phyloP scores from a whole-genome alignment of 2,888 invertebrate species.

The Cynaeus angustus region DNA sequence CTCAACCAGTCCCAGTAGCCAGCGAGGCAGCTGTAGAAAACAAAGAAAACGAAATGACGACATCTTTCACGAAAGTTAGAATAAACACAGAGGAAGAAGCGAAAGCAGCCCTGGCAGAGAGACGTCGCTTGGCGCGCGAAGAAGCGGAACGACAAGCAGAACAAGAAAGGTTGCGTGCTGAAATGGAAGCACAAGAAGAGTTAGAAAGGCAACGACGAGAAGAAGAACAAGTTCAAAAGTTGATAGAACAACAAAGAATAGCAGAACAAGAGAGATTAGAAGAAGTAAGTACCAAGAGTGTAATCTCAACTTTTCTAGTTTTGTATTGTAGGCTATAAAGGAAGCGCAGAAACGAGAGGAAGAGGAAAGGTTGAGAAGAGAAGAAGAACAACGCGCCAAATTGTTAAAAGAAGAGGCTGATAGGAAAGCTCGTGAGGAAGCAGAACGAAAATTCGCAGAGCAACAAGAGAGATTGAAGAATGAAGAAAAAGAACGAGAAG shows the following conservation, averaged over 20 bases:
- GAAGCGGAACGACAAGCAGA: slow-evolving; percentile 94
- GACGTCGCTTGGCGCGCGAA: slow-evolving; percentile 89
- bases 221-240: slow-evolving; percentile 86
- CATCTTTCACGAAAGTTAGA: slow-evolving; percentile 80
- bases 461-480: slow-evolving; percentile 87
- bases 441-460: slow-evolving; percentile 87
- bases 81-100: slow-evolving; percentile 95
- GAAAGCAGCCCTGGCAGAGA: slow-evolving; percentile 93
- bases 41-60: slow-evolving; percentile 69
- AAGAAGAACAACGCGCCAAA: slow-evolving; percentile 78
- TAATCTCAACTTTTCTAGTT: slow-evolving; percentile 1
- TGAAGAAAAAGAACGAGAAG: slow-evolving; percentile 92
- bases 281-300: slow-evolving; percentile 77
- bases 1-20: slow-evolving; percentile 27
- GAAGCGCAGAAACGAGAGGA: slow-evolving; percentile 85
- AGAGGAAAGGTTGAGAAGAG: slow-evolving; percentile 83
- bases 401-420: slow-evolving; percentile 85
- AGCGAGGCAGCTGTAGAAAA: slow-evolving; percentile 42
- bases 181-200: slow-evolving; percentile 84
- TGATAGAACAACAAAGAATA: slow-evolving; percentile 86
- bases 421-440: slow-evolving; percentile 87
- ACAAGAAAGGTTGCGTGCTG: slow-evolving; percentile 82
- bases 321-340: slow-evolving; percentile 73
- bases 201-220: slow-evolving; percentile 82
- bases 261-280: slow-evolving; percentile 90